Base-by-base conservation (phyloP, 2,113 vertebrate species). In the Forbesichthys agassizii region DNA sequence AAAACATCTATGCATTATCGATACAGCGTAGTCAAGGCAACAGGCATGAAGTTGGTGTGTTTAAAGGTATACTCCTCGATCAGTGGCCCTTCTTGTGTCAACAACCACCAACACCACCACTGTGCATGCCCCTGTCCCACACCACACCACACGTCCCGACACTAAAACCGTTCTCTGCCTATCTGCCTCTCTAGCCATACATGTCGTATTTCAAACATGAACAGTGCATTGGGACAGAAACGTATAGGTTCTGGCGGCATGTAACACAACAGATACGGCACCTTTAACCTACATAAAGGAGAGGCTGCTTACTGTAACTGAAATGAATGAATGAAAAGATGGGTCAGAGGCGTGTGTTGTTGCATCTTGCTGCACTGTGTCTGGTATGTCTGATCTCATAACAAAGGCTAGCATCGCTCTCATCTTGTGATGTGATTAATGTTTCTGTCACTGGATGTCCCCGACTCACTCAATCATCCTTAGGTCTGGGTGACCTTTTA, bases 391-490 rank as follows among this genome's bases (percentile, higher is more conserved):
- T 73, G 46, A n/a, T 52, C 66, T 68, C 57, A 0, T 54, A 68
- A 76, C 11, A 65, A 46, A 78, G 81, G 76, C 65, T 78, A 57
- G 11, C 73, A 64, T 49, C 69, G 61, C 58, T 69, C 70, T 42
- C 3, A 67, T 80, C 73, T 72, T 14, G 36, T 60, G 7, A 4
- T 58, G 18, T 79, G 83, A 86, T 83, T 85, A 79, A 90, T 71
- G 71, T 16, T 3, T 27, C 57, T 78, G 86, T 80, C 84, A 75
- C 70, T 58, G 11, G 79, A 68, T 16, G 61, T 61, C 71, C 68
- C 68, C 27, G 5, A 71, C 67, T 64, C 80, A 63, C 75, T 87
- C 79, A 71, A 84, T 84, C 86, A 82, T 77, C 55, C 51, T 51
- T 60, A 60, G 69, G 51, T 61, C 78, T 61, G 71, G 59, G 60